phyloP scores from a whole-genome alignment of 1,140 invertebrate species.

The Temnothorax nylanderi region DNA sequence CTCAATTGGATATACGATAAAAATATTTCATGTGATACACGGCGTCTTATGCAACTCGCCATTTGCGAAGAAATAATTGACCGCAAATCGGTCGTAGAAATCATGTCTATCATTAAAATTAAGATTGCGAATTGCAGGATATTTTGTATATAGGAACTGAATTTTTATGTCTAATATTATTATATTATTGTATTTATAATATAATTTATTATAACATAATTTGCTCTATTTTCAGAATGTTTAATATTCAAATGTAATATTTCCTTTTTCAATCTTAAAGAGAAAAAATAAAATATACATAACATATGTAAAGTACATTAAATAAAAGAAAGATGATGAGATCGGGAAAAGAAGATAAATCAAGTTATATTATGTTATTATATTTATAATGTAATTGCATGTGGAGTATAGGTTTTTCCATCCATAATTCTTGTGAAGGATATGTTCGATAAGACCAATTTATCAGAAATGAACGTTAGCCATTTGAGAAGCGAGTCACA shows the following conservation, averaged over 20 bases:
- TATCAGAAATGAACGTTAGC: neutral
- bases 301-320: too few relatives aligned
- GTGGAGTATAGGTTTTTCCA: neutral
- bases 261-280: too few relatives aligned
- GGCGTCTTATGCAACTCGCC: neutral
- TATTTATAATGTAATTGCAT: neutral
- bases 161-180: neutral
- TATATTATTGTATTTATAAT: neutral
- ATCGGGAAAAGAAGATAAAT: neutral
- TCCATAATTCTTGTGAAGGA: neutral
- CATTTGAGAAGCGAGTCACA: neutral
- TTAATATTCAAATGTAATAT: neutral
- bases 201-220: neutral
- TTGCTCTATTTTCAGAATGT: neutral
- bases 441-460: neutral
- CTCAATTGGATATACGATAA: neutral
- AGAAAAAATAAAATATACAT: too few relatives aligned
- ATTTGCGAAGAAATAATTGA: neutral
- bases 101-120: neutral
- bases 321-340: neutral
- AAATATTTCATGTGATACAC: neutral
- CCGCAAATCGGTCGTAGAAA: neutral
- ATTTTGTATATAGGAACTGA: neutral
- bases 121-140: neutral
- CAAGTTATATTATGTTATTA: neutral